phyloP scores from a whole-genome alignment of 2,113 vertebrate species.

The Coptodon bakossiorum region DNA sequence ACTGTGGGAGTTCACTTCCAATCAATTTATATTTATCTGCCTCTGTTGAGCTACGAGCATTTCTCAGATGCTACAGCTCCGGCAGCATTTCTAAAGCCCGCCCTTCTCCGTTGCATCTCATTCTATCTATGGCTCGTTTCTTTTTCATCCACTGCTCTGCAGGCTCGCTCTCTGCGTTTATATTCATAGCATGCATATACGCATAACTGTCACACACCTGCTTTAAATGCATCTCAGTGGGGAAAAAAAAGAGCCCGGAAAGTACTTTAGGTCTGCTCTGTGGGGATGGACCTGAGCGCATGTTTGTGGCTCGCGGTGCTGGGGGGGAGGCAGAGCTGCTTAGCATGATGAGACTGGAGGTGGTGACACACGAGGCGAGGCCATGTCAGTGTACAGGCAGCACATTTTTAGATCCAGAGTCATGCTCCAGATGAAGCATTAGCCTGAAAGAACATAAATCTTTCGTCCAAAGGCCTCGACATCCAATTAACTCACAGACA shows the following conservation, averaged over 20 bases:
- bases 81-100: conserved; percentile 29
- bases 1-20: conserved; percentile 43
- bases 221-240: conserved; percentile 53
- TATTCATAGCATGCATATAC: conserved; percentile 30
- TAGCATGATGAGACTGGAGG: neutral
- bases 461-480: conserved; percentile 20
- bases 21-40: conserved; percentile 67
- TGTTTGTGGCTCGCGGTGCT: neutral
- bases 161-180: neutral
- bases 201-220: conserved; percentile 30
- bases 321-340: neutral
- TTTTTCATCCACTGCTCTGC: neutral
- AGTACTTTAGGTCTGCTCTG: conserved; percentile 12
- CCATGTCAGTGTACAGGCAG: neutral
- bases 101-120: conserved; percentile 17
- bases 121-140: conserved; percentile 10
- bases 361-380: neutral
- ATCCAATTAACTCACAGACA: conserved; percentile 36
- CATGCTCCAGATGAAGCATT: neutral
- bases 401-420: conserved; percentile 12
- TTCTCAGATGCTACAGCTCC: conserved; percentile 33
- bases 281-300: neutral
- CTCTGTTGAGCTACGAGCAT: conserved; percentile 42
- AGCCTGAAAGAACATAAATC: conserved; percentile 22
- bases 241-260: conserved; percentile 1